Conservation (phyloP, 2,797 vertebrate species). For the Sternarchorhynchus goeldii region DNA sequence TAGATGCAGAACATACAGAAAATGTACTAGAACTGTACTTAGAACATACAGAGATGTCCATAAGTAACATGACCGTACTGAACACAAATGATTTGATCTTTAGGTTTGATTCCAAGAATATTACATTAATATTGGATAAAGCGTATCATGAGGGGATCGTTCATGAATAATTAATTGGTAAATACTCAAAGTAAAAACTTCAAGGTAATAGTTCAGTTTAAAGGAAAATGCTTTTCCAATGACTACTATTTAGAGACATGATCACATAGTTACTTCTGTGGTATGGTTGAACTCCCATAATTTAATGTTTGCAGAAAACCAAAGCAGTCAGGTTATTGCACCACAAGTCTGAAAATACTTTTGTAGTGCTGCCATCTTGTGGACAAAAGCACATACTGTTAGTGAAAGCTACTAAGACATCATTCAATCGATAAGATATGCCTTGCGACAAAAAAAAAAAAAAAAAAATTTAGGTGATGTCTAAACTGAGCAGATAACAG, state of each 20-base stretch:
- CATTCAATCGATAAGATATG: background rate
- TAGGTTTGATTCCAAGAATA: too few species aligned
- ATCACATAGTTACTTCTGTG: background rate
- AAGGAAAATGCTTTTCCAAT: background rate
- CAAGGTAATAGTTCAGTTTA: background rate
- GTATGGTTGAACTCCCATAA: too few species aligned
- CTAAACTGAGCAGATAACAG: too few species aligned
- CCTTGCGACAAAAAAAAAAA: background rate
- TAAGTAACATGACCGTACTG: too few species aligned
- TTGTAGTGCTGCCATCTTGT: constrained; percentile 48
- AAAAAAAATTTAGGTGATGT: too few species aligned
- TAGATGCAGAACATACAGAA: background rate
- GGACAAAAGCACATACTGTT: constrained; percentile 9
- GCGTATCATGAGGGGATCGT: too few species aligned
- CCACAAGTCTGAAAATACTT: constrained; percentile 30
- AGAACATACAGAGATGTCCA: background rate
- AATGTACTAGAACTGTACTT: background rate
- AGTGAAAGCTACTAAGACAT: background rate
- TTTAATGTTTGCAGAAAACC: background rate
- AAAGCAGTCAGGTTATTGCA: background rate
- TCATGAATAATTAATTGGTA: too few species aligned
- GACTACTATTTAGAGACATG: background rate
- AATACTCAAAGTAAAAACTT: too few species aligned
- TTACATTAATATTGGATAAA: too few species aligned
- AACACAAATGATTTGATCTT: too few species aligned